phyloP scores from a whole-genome alignment of 37 sponge, comb jelly and placozoan genomes.

The Mnemiopsis leidyi region DNA sequence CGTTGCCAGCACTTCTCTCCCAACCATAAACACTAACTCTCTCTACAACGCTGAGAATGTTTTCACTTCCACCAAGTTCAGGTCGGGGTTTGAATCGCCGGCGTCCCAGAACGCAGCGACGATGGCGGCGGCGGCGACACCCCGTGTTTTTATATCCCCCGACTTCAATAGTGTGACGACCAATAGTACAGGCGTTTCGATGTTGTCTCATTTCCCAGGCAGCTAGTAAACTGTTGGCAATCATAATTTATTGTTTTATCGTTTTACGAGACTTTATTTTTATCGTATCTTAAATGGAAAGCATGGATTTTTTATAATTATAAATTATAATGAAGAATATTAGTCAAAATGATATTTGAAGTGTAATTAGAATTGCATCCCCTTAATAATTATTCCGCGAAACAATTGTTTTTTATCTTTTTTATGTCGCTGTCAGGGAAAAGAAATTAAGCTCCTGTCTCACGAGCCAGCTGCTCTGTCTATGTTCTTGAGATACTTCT shows the following conservation, averaged over 20 bases:
- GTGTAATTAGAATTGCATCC: no score
- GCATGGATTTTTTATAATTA: neutral
- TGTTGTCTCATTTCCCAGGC: neutral
- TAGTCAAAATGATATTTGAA: no score
- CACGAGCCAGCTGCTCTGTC: no score
- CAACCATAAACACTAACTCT: neutral
- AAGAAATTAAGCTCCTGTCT: no score
- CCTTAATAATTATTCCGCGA: no score
- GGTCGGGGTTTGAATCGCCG: constrained; percentile 4
- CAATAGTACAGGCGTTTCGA: neutral
- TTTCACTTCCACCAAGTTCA: constrained; percentile 19
- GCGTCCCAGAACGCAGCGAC: neutral
- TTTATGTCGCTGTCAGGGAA: no score
- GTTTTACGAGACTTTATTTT: neutral
- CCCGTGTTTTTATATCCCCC: neutral
- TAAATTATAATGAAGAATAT: no score
- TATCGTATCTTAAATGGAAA: neutral
- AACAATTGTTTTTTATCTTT: no score
- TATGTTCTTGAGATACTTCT: no score
- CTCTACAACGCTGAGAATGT: constrained; percentile 7
- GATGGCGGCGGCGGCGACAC: neutral
- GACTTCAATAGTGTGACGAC: neutral
- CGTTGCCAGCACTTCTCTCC: neutral
- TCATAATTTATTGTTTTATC: neutral
- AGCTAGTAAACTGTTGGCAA: no score